A percentile compares a stretch with the other conserved stretches of the same genome.
These are phyloP conservation scores for Drosophila lowei DNA, from an alignment of 1,140 invertebrate genomes.

Conservation along the genomic window DNA sequence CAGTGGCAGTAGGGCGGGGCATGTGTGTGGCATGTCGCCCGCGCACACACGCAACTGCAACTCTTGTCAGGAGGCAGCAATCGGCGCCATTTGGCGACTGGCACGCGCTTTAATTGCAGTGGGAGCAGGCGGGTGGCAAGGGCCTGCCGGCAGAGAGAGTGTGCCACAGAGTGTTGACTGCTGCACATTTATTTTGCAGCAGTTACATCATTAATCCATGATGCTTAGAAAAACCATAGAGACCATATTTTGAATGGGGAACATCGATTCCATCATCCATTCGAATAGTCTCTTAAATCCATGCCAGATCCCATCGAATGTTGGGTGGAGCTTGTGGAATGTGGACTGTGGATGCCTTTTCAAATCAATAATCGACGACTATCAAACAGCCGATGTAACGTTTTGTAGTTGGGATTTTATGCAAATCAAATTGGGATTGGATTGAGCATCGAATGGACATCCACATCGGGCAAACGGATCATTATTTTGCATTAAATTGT, in stretches of 20 bases:
- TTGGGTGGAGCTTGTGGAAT: no score
- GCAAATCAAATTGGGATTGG: slow-evolving; percentile 57
- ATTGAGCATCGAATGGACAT: slow-evolving; percentile 16
- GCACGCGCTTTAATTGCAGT: slow-evolving; percentile 18
- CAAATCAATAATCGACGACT: no score
- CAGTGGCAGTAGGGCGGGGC: neutral
- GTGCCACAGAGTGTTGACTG: no score
- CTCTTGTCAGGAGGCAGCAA: neutral
- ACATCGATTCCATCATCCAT: no score
- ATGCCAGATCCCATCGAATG: no score
- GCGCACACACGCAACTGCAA: slow-evolving; percentile 46
- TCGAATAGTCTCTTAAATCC: no score
- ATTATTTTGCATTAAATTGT: slow-evolving; percentile 61
- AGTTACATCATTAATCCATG: slow-evolving; percentile 31
- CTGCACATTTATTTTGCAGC: slow-evolving; percentile 32
- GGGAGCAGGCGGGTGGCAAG: neutral
- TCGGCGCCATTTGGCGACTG: slow-evolving; percentile 15
- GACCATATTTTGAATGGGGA: no score
- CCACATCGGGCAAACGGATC: slow-evolving; percentile 19
- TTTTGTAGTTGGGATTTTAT: neutral
- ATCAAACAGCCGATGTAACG: no score
- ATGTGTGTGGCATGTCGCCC: slow-evolving; percentile 9
- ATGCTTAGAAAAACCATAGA: neutral
- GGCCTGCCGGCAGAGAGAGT: neutral
- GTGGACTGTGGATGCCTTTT: no score